A percentile compares a stretch with the other conserved stretches of the same genome.
phyloP scores from a whole-genome alignment of 2,797 vertebrate species.

The Steatocranus sp. region DNA sequence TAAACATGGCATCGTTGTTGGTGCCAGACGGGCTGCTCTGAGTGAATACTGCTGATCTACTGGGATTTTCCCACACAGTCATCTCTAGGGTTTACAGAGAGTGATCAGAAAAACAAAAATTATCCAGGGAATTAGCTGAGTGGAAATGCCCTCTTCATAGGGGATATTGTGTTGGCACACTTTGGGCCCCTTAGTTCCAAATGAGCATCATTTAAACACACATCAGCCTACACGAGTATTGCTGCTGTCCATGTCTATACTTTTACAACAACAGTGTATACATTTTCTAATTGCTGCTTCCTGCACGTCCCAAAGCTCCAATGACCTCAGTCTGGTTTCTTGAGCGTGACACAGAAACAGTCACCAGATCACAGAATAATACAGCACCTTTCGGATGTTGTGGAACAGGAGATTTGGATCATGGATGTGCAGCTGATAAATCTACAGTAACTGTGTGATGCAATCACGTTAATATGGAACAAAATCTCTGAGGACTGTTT shows the following conservation, averaged over 20 bases:
- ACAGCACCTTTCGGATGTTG: background rate
- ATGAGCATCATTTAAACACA: background rate
- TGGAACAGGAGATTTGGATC: background rate
- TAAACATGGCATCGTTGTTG: background rate
- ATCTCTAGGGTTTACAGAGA: background rate
- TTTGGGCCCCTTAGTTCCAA: background rate
- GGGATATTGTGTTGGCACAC: background rate
- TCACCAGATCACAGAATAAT: background rate
- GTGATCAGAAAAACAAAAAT: background rate
- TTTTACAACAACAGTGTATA: background rate
- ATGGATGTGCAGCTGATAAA: background rate
- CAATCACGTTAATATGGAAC: rapidly evolving
- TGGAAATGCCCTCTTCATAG: background rate
- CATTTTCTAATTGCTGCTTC: background rate
- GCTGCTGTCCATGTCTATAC: background rate
- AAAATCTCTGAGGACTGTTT: background rate
- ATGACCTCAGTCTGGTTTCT: background rate
- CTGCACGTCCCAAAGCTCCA: background rate
- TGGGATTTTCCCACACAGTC: background rate
- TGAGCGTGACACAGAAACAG: background rate
- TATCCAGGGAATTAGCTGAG: background rate
- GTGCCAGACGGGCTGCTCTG: background rate
- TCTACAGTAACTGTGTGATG: background rate
- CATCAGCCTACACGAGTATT: background rate
- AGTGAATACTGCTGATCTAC: background rate